Evolutionary conservation across 2,113 vertebrate species (phyloP).

Genomic region (Pelmatolapia mariae): DNA sequence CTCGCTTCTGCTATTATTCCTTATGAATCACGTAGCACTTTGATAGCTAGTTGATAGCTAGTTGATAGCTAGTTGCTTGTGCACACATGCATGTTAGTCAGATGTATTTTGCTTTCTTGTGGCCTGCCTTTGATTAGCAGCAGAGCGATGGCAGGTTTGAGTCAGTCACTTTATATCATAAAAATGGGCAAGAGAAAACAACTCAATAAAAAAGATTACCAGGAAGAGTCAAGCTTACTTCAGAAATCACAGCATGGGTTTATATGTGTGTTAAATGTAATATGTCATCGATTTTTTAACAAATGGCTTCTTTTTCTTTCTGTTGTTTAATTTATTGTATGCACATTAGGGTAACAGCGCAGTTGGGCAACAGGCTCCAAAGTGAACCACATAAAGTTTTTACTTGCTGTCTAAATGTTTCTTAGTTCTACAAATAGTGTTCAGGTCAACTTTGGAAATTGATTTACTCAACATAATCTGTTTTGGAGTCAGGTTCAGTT

Average conservation of each 20-base stretch:
- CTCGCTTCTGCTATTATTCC: conserved; percentile 17
- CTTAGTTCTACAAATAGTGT: not conserved
- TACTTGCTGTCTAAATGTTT: not conserved
- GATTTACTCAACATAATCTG: not conserved
- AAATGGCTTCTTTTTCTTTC: not conserved
- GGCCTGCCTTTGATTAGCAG: conserved; percentile 59
- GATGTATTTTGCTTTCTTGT: conserved; percentile 27
- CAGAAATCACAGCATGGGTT: not conserved
- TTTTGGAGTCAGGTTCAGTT: not conserved
- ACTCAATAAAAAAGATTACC: not conserved
- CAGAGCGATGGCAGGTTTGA: conserved; percentile 21
- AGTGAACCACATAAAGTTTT: not conserved
- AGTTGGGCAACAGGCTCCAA: not conserved
- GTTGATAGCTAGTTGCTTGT: conserved; percentile 27
- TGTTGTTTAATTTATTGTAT: not conserved
- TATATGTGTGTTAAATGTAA: not conserved
- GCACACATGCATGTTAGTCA: conserved; percentile 54
- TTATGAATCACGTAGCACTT: conserved; percentile 27
- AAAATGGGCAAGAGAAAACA: not conserved
- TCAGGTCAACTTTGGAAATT: not conserved
- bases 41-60: conserved; percentile 41
- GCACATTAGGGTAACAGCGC: not conserved
- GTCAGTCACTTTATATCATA: not conserved
- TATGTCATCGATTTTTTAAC: not conserved
- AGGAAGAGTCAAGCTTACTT: not conserved